Conservation (phyloP, 2,113 vertebrate genomes). For the Chloroceryle aenea region DNA sequence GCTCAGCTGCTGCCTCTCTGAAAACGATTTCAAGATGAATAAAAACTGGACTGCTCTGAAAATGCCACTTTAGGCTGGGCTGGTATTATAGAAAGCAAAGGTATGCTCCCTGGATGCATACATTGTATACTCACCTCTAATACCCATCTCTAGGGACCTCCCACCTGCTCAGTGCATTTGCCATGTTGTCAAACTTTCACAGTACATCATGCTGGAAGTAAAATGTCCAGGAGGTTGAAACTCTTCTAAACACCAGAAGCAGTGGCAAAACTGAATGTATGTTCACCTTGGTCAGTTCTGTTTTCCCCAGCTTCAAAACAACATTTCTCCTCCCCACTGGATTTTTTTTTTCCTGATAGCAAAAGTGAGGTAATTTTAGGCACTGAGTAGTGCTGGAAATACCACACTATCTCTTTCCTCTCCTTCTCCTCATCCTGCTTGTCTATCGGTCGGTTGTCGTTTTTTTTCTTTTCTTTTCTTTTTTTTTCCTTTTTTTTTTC, state of each 20-base stretch:
- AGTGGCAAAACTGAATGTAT: background rate
- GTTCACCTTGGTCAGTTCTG: background rate
- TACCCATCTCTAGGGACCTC: background rate
- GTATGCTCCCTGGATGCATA: background rate
- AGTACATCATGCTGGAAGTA: background rate
- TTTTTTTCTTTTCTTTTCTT: background rate
- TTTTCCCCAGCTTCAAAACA: background rate
- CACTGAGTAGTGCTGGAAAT: background rate
- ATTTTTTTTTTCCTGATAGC: too few species aligned
- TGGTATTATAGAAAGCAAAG: background rate
- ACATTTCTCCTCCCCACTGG: background rate
- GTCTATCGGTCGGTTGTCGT: too few species aligned
- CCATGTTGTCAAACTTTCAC: background rate
- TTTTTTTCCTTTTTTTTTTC: background rate
- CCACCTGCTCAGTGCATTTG: background rate
- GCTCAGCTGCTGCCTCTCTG: background rate
- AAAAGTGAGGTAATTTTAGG: too few species aligned
- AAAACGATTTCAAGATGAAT: background rate
- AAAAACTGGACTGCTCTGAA: background rate
- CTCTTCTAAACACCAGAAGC: background rate
- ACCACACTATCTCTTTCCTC: accelerated
- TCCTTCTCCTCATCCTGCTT: background rate
- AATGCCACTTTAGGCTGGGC: background rate
- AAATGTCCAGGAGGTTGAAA: background rate
- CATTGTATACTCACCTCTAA: accelerated